Evolutionary conservation across 2,797 vertebrate species (phyloP), one percentile per base, ranked within the genome.

Genomic region (Sciurus carolinensis): DNA sequence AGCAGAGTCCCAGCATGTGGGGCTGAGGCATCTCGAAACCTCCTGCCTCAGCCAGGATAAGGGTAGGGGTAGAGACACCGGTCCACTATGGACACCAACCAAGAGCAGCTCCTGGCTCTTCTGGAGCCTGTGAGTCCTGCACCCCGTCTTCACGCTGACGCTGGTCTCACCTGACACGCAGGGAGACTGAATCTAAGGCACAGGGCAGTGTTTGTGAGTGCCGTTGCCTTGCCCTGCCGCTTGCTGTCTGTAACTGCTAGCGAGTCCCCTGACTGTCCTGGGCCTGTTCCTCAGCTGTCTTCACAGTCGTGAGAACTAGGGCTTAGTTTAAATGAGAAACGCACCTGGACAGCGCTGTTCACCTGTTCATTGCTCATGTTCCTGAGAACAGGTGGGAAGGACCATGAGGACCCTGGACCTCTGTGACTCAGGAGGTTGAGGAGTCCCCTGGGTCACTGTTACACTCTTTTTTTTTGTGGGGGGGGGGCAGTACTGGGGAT

Each of bases 381-480:
- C 66, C 85, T 89, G 17, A 67, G 52, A 79, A 24, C 17, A 20
- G 77, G 59, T 44, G 4, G 42, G 50, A 30, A 62, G n/a, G 26
- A 11, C 15, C 71, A 3, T 47, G 5, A 5, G 50, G 39, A 24
- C 80, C 28, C 50, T 7, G 28, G 7, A 57, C 50, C 87, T 80
- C 89, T 14, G 33, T 1, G 26, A 4, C 66, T 12, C 13, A 24
- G n/a, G 54, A 79, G 33, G 28, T 57, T 59, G n/a, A 62, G 22
- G 8, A 39, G 26, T 8, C 15, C 39, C 17, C 6, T n/a, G 2
- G 33, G 2, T 6, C 0, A 1, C 33, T 30, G 26, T 1, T 42
- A 39, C 39, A 39, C 39, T 39, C 39, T 39, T 39, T 39, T 39
- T 39, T 39, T 39, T 39, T 2, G 39, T 3, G 39, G 39, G 39